Percentiles rank a stretch among this genome's conserved stretches.
These are phyloP conservation scores for western clawed frog (Xenopus tropicalis) DNA, from an alignment of 2,113 vertebrate species.

Conservation along the genomic window DNA sequence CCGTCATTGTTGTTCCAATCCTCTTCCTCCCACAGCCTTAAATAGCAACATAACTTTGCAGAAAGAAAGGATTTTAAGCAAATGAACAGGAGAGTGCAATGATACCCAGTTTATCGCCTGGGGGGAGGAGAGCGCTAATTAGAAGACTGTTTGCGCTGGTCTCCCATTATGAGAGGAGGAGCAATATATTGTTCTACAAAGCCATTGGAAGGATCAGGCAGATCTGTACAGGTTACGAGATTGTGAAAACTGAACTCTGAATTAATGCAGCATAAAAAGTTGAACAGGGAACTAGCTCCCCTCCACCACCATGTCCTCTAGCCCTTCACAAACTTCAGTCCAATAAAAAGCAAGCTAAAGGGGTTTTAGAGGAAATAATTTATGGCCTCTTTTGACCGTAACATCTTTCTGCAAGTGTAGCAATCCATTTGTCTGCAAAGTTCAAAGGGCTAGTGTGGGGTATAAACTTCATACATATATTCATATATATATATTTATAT, in stretches of 20 bases:
- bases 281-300: slow-evolving; percentile 9
- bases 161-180: slow-evolving; percentile 5
- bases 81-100: neutral
- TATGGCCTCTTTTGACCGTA: neutral
- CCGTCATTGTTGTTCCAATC: slow-evolving; percentile 7
- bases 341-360: slow-evolving; percentile 27
- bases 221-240: neutral
- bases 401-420: slow-evolving; percentile 15
- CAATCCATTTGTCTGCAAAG: slow-evolving; percentile 10
- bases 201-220: slow-evolving; percentile 4
- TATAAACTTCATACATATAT: slow-evolving; percentile 22
- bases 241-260: slow-evolving; percentile 8
- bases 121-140: neutral
- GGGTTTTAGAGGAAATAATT: slow-evolving; percentile 9
- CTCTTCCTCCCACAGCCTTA: slow-evolving; percentile 8
- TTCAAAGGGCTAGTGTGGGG: neutral
- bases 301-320: neutral
- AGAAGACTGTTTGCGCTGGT: slow-evolving; percentile 10
- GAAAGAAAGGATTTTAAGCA: neutral
- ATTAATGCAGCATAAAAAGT: slow-evolving; percentile 33
- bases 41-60: slow-evolving; percentile 21
- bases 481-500: slow-evolving; percentile 19
- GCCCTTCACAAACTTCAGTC: slow-evolving; percentile 25
- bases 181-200: slow-evolving; percentile 4
- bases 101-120: neutral